Base-by-base conservation (phyloP, 2,797 vertebrate species). In the Acanthurus leucopareius region DNA sequence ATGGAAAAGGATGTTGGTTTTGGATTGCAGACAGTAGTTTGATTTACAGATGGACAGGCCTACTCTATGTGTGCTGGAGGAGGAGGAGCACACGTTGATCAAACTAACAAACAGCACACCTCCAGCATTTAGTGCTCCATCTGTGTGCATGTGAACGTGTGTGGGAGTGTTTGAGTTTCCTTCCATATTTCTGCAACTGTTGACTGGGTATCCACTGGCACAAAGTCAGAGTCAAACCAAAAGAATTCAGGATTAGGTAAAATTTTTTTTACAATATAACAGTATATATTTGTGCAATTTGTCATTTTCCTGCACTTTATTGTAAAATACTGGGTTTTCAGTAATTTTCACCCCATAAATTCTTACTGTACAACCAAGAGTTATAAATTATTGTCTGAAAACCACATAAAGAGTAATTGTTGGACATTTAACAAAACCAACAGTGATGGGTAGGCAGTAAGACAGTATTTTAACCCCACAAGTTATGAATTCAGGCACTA, bases 1-100 rank as follows among this genome's bases (percentile, higher is more conserved):
- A 74, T 77, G 52, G 48, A 67, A 40, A 67, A 72, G 85, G 80
- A 85, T 91, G 89, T 66, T 92, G 71, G 40, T 86, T 87, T 92
- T 94, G 90, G 87, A 82, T 57, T 25, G 70, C 13, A 42, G 72
- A 77, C 79, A 83, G 82, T 48, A 45, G 84, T 19, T 5, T 53
- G 75, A 69, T 75, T 69, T 54, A 67, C 75, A 82, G 71, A 88
- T 79, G 77, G 53, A 79, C 65, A 79, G 79, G 51, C 28, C 20
- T 3, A 7, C 75, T 82, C 61, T 89, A 32, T 85, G 80, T 85
- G 62, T 67, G 72, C 70, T 73, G 69, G 22, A 69, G 57, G 25
- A 48, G 73, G 69, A 80, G 70, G 73, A 80, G 80, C 51, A 75
- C 19, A 72, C 69, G 59, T 66, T 79, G 75, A 86, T 86, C 69